Evolutionary conservation across 92 coral and sea anemone species (phyloP), one percentile per base, ranked within the genome.

Genomic region (Epizoanthus scotinus): DNA sequence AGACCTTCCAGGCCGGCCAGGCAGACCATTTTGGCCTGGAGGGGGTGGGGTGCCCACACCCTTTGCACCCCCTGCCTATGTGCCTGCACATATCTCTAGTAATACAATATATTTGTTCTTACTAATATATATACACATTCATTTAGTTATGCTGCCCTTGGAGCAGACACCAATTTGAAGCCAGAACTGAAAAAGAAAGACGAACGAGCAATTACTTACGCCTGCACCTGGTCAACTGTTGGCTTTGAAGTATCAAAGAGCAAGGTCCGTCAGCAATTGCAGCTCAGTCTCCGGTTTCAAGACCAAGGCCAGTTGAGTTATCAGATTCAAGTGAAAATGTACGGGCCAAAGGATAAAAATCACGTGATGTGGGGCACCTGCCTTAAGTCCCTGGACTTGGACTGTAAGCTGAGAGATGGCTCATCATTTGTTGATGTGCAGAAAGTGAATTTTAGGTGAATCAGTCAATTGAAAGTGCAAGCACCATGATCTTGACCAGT

Each of bases 361-460:
- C 99, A 96, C 17, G 87, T 96, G n/a, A 87, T 71, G 67, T 96
- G 99, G 99, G 99, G 99, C 17, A 83, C 90, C 14, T 88, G 94
- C 67, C 87, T 96, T 68, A 96, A 96, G 82, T 90, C 82, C 58
- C 52, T 96, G 71, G 97, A 93, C 9, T 73, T 93, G 62, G 95
- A 93, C 42, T 96, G 98, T 64, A 91, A 83, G 66, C 47, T 70
- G 24, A 84, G 78, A 66, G 93, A 96, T 79, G 98, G 94, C 0
- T 89, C 88, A 29, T 86, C 68, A 56, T 77, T 85, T 73, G 82
- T 94, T 64, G 90, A 86, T 78, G 86, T 91, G 29, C 90, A 89
- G 52, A 91, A 91, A 31, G 89, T 89, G 31, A 72, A 65, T 38
- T 91, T 91, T 75, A 89, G 87, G 73, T 93, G 73, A 85, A 71